These are phyloP conservation scores for Halichoerus grypus DNA, from an alignment of 2,113 vertebrate species.

Conservation along the genomic window DNA sequence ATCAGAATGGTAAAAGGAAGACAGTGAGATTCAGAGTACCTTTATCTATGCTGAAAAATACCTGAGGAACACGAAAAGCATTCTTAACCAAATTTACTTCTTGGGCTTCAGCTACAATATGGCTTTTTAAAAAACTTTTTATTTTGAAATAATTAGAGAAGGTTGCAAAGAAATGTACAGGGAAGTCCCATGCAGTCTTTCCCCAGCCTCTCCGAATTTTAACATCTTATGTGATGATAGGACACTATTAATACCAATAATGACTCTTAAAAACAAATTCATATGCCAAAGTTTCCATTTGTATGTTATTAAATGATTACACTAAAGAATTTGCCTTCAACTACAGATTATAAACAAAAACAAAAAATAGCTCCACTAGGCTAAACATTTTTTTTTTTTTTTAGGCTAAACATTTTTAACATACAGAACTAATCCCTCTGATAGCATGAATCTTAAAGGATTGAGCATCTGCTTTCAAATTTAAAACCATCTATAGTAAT, in stretches of 20 bases:
- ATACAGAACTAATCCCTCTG: not conserved
- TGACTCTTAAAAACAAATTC: slow-evolving; percentile 29
- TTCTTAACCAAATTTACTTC: slow-evolving; percentile 37
- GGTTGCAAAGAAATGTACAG: slow-evolving; percentile 11
- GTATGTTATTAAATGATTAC: slow-evolving; percentile 42
- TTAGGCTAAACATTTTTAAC: slow-evolving; percentile 28
- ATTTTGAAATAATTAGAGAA: slow-evolving; percentile 62
- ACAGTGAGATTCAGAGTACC: not conserved
- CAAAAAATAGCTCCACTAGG: not conserved
- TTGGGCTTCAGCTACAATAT: not conserved
- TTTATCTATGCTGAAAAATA: slow-evolving; percentile 30
- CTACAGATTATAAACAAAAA: slow-evolving; percentile 36
- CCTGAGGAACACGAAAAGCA: not conserved
- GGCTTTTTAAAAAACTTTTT: not conserved
- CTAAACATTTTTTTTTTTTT: not conserved
- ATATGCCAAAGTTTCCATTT: slow-evolving; percentile 34
- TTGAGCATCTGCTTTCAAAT: slow-evolving; percentile 44
- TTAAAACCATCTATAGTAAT: slow-evolving; percentile 34
- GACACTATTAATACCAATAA: slow-evolving; percentile 42
- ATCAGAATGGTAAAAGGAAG: slow-evolving; percentile 44
- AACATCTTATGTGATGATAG: not conserved
- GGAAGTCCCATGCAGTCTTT: slow-evolving; percentile 25
- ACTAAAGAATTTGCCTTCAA: slow-evolving; percentile 7
- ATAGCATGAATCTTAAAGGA: not conserved
- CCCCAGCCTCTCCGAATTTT: not conserved